Base-by-base conservation (phyloP, 1,140 invertebrate species). In the Ruditapes philippinarum region DNA sequence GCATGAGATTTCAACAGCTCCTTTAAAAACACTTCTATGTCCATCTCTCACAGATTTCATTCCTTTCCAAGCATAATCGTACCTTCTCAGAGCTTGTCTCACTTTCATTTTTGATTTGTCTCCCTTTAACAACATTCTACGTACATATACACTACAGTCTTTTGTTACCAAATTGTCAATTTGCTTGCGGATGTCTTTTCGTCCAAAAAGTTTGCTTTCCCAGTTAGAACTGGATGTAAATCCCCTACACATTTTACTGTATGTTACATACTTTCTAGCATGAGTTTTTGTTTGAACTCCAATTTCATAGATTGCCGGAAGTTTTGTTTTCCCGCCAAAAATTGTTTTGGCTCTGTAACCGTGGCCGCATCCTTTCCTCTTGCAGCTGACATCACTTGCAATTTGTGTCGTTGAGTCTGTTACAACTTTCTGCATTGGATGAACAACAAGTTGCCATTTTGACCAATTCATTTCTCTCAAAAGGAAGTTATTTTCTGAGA, bases 1-100 rank as follows among this genome's bases (percentile, higher is more conserved):
- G 11, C 33, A 57, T 7, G 86, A 88, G 11, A 88, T 88, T 42
- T 81, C 60, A 31, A 81, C 57, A 19, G 40, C 62, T 28, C 36
- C 65, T 51, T 81, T 88, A 25, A 42, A 79, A 28, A 88, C 86
- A 25, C 19, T 17, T 73, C 86, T 65, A n/a, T 88, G 86, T 73
- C 42, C 62, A 40, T 40, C 22, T 57, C 76, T 49, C 1, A 31
- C 33, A 36, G 57, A 51, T 0, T 49, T 45, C 1, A 79, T 9
- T 51, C 31, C 57, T 25, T 73, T 65, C 86, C 86, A 88, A 22
- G 86, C 86, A 80, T 80, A 88, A 54, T 88, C 86, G 38, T 88
- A 88, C n/a, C 78, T 88, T 19, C 19, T 51, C 28, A 70, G 19
- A 19, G 76, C 60, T 17, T 80, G n/a, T 54, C 31, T 51, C 14